A percentile compares a stretch with the other conserved stretches of the same genome.
Evolutionary conservation across 2,888 invertebrate genomes (phyloP).

Genomic region (Archips crataeganus): DNA sequence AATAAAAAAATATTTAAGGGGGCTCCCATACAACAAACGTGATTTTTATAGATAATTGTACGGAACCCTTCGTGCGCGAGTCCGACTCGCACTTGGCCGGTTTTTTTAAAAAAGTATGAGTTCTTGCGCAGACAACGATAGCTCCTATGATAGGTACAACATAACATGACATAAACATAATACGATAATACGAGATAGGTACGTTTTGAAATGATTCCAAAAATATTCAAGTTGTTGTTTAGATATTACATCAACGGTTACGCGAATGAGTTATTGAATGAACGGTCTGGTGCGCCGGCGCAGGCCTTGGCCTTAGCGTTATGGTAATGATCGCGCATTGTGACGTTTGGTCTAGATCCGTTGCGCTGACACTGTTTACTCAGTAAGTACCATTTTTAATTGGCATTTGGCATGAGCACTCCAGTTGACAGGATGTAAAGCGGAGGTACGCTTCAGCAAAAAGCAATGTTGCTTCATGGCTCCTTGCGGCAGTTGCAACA

Average conservation of each 20-base stretch:
- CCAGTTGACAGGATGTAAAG: neutral
- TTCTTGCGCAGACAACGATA: too few species aligned
- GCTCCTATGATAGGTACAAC: too few species aligned
- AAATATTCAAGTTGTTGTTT: conserved; percentile 19
- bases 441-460: neutral
- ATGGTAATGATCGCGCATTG: conserved; percentile 60
- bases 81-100: too few species aligned
- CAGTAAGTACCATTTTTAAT: neutral
- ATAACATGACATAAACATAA: neutral
- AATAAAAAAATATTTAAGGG: too few species aligned
- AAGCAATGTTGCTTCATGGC: neutral
- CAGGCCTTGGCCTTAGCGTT: conserved; percentile 76
- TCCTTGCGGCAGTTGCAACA: neutral
- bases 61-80: too few species aligned
- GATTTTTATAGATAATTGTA: too few species aligned
- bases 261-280: conserved; percentile 55
- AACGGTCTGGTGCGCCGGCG: conserved; percentile 47
- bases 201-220: conserved; percentile 29
- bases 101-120: too few species aligned
- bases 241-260: conserved; percentile 44
- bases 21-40: too few species aligned
- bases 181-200: neutral
- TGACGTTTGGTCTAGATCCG: conserved; percentile 35
- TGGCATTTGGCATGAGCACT: conserved; percentile 13
- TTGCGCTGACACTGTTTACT: neutral